These are phyloP conservation scores for Therioaphis trifolii DNA, from an alignment of 2,888 invertebrate genomes.

Conservation along the genomic window DNA sequence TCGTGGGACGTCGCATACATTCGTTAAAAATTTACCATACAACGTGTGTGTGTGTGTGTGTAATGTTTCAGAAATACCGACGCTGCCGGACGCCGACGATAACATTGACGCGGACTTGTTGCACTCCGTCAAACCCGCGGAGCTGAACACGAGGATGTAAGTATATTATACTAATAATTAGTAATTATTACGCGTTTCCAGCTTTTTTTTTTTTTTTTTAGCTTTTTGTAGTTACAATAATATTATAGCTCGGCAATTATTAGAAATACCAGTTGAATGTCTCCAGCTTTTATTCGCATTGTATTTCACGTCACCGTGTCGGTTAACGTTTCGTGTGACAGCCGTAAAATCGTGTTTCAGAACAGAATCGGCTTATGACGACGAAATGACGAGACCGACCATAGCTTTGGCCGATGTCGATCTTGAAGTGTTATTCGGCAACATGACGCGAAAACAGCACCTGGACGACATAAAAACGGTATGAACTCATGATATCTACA, in stretches of 20 bases:
- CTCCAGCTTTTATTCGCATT: too few relatives aligned
- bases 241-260: too few relatives aligned
- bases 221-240: too few relatives aligned
- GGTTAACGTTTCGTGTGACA: too few relatives aligned
- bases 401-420: constrained; percentile 31
- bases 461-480: constrained; percentile 38
- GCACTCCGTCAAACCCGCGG: constrained; percentile 29
- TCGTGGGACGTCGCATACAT: too few relatives aligned
- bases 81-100: constrained; percentile 24
- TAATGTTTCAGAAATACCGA: constrained; percentile 19
- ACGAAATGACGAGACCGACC: constrained; percentile 26
- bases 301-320: too few relatives aligned
- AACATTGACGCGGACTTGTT: constrained; percentile 39
- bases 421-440: constrained; percentile 27
- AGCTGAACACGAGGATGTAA: constrained; percentile 25
- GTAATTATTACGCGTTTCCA: too few relatives aligned
- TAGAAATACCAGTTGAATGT: too few relatives aligned
- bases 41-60: too few relatives aligned
- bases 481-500: too few relatives aligned
- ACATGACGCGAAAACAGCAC: constrained; percentile 37
- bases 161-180: neutral
- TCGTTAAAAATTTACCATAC: too few relatives aligned
- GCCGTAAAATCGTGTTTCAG: constrained; percentile 5
- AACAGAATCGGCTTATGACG: constrained; percentile 7
- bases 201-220: too few relatives aligned